These are phyloP conservation scores for Stichopus horrens DNA, from an alignment of 53 echinoderm and acorn worm species.

Conservation along the genomic window DNA sequence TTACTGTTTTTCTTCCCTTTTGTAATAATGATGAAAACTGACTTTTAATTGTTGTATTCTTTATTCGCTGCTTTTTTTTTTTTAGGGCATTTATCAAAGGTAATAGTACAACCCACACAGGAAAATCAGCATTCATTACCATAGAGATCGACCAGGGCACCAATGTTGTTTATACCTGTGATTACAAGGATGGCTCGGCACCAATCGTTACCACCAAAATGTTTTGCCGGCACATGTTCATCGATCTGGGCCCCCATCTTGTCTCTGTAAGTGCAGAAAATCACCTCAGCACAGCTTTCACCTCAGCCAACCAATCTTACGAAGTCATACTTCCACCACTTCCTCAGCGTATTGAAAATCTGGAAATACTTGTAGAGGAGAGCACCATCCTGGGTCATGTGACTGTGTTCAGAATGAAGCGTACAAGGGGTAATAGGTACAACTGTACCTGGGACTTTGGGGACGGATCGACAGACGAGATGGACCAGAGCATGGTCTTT, in stretches of 20 bases:
- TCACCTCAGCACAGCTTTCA: constrained; percentile 59
- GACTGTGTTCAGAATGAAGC: constrained; percentile 52
- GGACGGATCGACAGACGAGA: constrained; percentile 48
- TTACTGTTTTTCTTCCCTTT: too few relatives aligned
- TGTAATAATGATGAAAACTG: too few relatives aligned
- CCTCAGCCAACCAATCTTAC: constrained; percentile 68
- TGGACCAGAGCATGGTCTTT: constrained; percentile 60
- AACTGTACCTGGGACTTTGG: constrained; percentile 83
- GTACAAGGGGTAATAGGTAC: constrained; percentile 66
- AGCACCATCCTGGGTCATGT: constrained; percentile 54
- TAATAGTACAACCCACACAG: constrained; percentile 78
- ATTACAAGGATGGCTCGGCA: constrained; percentile 72
- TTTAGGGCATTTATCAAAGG: constrained; percentile 63
- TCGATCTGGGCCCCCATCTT: constrained; percentile 65
- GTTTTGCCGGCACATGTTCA: constrained; percentile 79
- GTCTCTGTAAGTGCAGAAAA: constrained; percentile 70
- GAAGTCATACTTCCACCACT: constrained; percentile 69
- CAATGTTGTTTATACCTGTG: constrained; percentile 73
- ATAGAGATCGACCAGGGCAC: constrained; percentile 73
- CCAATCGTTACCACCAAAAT: constrained; percentile 62
- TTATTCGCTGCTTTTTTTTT: neutral
- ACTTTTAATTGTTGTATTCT: too few relatives aligned
- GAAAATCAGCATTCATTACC: constrained; percentile 63
- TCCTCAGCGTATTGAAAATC: constrained; percentile 59
- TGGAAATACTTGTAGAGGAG: constrained; percentile 54